phyloP scores from a whole-genome alignment of 23 tunicate genomes.

The Clavelina lepadiformis region DNA sequence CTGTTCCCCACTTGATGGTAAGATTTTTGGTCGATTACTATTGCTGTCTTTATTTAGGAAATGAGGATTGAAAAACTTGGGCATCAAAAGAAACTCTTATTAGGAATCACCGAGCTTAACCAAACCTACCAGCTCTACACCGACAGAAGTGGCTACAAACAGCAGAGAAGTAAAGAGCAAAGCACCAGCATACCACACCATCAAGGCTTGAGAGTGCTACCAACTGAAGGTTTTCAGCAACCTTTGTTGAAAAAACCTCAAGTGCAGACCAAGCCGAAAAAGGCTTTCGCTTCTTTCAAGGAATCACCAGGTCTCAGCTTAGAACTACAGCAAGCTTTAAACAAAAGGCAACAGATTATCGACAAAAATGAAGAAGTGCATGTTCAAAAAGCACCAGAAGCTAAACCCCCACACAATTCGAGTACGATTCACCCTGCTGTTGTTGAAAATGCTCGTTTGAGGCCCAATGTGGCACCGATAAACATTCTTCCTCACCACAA shows the following conservation, averaged over 20 bases:
- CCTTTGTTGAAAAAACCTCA: background rate
- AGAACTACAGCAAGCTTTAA: constrained; percentile 49
- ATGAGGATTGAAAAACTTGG: constrained; percentile 35
- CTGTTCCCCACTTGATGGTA: too few relatives aligned
- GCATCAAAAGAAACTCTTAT: constrained; percentile 37
- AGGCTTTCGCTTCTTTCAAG: constrained; percentile 12
- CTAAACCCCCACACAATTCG: too few relatives aligned
- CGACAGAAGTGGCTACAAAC: background rate
- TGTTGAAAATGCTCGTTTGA: too few relatives aligned
- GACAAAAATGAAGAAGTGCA: constrained; percentile 28
- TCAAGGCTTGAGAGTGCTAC: background rate
- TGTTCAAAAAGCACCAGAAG: too few relatives aligned
- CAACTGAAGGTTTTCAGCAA: background rate
- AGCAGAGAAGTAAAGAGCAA: background rate
- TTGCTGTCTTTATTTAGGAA: constrained; percentile 17
- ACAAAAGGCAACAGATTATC: constrained; percentile 37
- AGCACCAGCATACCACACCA: background rate
- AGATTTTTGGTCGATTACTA: too few relatives aligned
- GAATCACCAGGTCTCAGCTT: constrained; percentile 27
- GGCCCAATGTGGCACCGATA: too few relatives aligned
- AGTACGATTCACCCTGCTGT: too few relatives aligned
- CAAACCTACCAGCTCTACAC: constrained; percentile 13
- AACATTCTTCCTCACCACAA: too few relatives aligned
- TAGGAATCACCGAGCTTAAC: constrained; percentile 8
- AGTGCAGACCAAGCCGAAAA: constrained; percentile 12